Evolutionary conservation across 1,140 invertebrate genomes (phyloP), one percentile per base, ranked within the genome.

Genomic region (Sminthurinus signatus): DNA sequence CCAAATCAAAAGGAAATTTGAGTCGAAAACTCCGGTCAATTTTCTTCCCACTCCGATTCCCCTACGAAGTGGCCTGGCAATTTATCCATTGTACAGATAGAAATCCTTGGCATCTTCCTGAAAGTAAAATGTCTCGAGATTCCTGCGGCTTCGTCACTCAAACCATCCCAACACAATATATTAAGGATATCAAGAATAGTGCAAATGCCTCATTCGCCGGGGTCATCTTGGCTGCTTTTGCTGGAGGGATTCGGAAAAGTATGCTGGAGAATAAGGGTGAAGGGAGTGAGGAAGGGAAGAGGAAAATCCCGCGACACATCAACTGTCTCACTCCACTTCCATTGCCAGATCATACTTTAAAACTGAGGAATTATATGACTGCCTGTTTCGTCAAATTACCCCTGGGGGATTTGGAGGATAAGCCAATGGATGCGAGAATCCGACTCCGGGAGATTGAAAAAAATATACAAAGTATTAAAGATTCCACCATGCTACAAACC

Each of bases 361-460:
- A 57, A 42, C 32, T 57, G n/a, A n/a, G 54, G 31, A 57, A 57
- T 42, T 42, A 32, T 29, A 57, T 57, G 54, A 36, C 32, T 5
- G 32, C 5, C 15, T 36, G 32, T 36, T 8, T 36, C 5, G 32
- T 36, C 15, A 36, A 36, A 36, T 15, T 36, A 5, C 32, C 32
- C n/a, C n/a, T n/a, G n/a, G n/a, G n/a, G n/a, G n/a, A n/a, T n/a
- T n/a, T n/a, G n/a, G n/a, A n/a, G n/a, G n/a, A n/a, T n/a, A n/a
- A n/a, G n/a, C n/a, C n/a, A n/a, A n/a, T n/a, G n/a, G n/a, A n/a
- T n/a, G n/a, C n/a, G n/a, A n/a, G n/a, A n/a, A n/a, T n/a, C 5
- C 5, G 32, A 36, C 32, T 36, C 32, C 5, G 15, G 15, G 5
- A 8, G 32, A 36, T 36, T 36, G 32, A 36, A 36, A 5, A 36